A percentile compares a stretch with the other conserved stretches of the same genome.
phyloP scores from a whole-genome alignment of 2,888 invertebrate species.

The Epsilonema sp. region DNA sequence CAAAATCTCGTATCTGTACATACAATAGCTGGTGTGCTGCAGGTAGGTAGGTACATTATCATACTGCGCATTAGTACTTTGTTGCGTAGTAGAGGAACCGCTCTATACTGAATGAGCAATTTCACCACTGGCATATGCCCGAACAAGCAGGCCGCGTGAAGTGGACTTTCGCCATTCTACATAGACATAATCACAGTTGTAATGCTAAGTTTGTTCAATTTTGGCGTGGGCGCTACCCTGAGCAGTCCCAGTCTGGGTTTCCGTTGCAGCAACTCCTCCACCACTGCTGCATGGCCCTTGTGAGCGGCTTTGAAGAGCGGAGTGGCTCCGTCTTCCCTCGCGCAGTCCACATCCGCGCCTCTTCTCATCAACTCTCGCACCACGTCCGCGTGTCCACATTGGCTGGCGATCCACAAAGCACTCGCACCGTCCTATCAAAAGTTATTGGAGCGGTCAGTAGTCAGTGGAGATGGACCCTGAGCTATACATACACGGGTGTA shows the following conservation, averaged over 20 bases:
- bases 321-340: constrained; percentile 67
- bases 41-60: too few species aligned
- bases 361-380: constrained; percentile 53
- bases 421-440: constrained; percentile 43
- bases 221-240: too few species aligned
- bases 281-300: constrained; percentile 72
- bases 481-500: too few species aligned
- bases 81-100: constrained; percentile 47
- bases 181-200: too few species aligned
- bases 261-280: constrained; percentile 52
- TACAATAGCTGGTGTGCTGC: too few species aligned
- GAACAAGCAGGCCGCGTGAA: constrained; percentile 74
- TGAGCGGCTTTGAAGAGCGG: constrained; percentile 82
- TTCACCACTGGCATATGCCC: constrained; percentile 60
- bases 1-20: too few species aligned
- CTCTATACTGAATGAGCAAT: constrained; percentile 49
- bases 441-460: too few species aligned
- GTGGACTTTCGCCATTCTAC: constrained; percentile 75
- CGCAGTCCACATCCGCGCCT: constrained; percentile 41
- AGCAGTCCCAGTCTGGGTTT: constrained; percentile 7
- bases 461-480: neutral
- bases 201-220: too few species aligned
- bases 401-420: constrained; percentile 78
- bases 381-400: constrained; percentile 73
- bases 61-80: constrained; percentile 37